phyloP scores from a whole-genome alignment of 2,888 invertebrate genomes.

The Lapara coniferarum region DNA sequence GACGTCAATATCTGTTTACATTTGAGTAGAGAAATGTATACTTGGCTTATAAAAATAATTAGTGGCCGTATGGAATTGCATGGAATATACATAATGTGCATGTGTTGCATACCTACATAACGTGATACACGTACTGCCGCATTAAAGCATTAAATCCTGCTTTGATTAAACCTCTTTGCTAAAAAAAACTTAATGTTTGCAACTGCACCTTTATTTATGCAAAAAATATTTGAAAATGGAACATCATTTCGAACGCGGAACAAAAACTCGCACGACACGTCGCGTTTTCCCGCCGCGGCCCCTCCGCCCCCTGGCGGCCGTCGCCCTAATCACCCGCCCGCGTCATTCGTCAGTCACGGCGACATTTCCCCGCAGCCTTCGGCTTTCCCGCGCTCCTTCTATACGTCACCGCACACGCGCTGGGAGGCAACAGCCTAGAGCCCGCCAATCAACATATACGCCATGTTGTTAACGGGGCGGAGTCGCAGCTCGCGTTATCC shows the following conservation, averaged over 20 bases:
- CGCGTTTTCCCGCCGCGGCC: conserved; percentile 35
- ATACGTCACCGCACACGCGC: conserved; percentile 53
- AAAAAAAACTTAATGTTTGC: conserved; percentile 15
- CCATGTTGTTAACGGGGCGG: conserved; percentile 87
- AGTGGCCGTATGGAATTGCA: no score
- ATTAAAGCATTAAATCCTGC: not conserved
- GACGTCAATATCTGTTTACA: no score
- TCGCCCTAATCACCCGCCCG: conserved; percentile 49
- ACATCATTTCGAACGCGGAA: conserved; percentile 25
- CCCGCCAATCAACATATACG: conserved; percentile 85
- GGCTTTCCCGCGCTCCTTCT: conserved; percentile 66
- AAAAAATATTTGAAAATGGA: conserved; percentile 26
- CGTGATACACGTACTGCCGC: not conserved
- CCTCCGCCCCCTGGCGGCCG: conserved; percentile 19
- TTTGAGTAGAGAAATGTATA: no score
- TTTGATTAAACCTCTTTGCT: conserved; percentile 7
- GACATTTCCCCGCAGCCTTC: conserved; percentile 62
- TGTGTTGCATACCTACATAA: no score
- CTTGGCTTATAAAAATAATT: no score
- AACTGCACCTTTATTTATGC: conserved; percentile 12
- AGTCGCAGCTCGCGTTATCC: conserved; percentile 57
- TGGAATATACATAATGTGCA: no score
- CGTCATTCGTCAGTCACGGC: conserved; percentile 47
- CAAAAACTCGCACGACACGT: conserved; percentile 27
- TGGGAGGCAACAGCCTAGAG: conserved; percentile 64